These are phyloP conservation scores for Colletes gigas DNA, from an alignment of 1,140 invertebrate species.

Conservation along the genomic window DNA sequence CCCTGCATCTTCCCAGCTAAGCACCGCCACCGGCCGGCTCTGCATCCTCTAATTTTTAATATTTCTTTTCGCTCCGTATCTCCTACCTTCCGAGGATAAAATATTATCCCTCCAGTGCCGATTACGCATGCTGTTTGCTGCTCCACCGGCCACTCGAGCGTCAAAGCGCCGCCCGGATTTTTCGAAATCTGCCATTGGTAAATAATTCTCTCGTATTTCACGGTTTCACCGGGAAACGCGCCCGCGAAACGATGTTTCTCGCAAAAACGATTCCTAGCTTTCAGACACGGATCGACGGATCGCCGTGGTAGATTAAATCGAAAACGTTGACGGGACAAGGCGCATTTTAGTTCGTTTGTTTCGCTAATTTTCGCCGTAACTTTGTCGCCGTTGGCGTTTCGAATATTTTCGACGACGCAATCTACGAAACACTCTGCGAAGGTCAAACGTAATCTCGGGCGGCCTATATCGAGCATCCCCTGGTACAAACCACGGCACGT, in stretches of 20 bases:
- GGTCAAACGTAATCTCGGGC: no score
- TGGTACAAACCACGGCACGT: no score
- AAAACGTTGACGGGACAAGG: no score
- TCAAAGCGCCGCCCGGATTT: neutral
- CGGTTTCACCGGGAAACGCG: neutral
- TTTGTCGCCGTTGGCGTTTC: no score
- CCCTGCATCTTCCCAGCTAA: slow-evolving; percentile 48
- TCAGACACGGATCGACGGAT: slow-evolving; percentile 20
- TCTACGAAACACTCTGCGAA: no score
- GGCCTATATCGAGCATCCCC: no score
- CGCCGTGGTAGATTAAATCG: slow-evolving; percentile 61
- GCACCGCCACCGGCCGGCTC: neutral
- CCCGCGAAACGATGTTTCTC: neutral
- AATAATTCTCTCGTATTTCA: neutral
- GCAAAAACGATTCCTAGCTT: neutral
- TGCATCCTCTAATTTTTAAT: slow-evolving; percentile 9
- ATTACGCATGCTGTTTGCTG: slow-evolving; percentile 3
- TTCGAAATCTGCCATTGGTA: neutral
- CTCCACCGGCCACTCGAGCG: neutral
- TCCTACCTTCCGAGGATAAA: neutral
- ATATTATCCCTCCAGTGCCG: neutral
- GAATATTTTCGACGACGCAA: no score
- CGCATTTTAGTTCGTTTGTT: no score
- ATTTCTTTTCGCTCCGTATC: neutral
- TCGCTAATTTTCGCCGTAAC: no score